phyloP scores from a whole-genome alignment of 2,113 vertebrate species.

The Fukomys damarensis region DNA sequence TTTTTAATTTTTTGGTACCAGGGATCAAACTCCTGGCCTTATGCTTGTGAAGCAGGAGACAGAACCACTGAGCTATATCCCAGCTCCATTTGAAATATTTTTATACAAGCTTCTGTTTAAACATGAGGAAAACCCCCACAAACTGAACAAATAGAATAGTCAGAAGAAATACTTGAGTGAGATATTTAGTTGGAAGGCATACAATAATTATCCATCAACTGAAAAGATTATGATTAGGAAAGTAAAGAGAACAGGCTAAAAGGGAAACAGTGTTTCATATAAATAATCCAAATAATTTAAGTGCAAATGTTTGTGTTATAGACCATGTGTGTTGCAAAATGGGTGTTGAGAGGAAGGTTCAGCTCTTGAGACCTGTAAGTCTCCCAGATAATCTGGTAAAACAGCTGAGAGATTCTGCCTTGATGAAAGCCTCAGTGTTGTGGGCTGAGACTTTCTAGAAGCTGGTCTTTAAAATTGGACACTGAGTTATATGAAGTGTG shows the following conservation, averaged over 20 bases:
- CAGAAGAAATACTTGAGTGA: not conserved
- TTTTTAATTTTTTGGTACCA: too few relatives aligned
- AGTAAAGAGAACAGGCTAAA: not conserved
- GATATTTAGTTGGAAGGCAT: not conserved
- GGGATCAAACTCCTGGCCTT: too few relatives aligned
- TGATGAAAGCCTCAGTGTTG: not conserved
- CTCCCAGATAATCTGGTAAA: not conserved
- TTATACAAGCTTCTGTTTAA: not conserved
- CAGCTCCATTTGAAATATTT: slow-evolving; percentile 7
- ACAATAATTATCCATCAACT: not conserved
- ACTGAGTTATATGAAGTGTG: not conserved
- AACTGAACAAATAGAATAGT: not conserved
- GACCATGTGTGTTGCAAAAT: not conserved
- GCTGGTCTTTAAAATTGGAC: slow-evolving; percentile 20
- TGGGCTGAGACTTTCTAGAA: not conserved
- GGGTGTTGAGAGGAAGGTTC: not conserved
- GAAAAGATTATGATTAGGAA: not conserved
- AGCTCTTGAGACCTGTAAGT: not conserved
- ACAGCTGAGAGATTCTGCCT: not conserved
- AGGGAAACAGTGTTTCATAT: not conserved
- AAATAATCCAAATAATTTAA: not conserved
- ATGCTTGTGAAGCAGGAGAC: too few relatives aligned
- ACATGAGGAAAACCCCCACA: not conserved
- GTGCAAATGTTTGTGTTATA: not conserved
- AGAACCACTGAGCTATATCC: too few relatives aligned